These are phyloP conservation scores for Dinomys branickii DNA, from an alignment of 2,113 vertebrate species.

Conservation along the genomic window DNA sequence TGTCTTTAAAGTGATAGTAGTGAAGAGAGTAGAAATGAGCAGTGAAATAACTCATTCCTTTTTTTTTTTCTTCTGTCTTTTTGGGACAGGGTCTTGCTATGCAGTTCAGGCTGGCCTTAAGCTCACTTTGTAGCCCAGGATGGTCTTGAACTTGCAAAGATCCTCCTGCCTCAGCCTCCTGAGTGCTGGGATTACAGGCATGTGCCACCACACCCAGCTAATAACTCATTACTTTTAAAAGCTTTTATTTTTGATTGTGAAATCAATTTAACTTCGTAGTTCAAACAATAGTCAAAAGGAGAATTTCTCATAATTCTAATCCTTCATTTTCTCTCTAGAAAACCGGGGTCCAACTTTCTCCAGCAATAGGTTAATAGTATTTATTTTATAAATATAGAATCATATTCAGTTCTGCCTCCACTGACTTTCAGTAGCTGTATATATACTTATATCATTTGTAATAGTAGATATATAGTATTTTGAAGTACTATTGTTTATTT, in stretches of 20 bases:
- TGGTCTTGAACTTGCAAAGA: no score
- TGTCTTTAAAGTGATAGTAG: not conserved
- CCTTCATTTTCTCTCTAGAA: not conserved
- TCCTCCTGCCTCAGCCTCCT: no score
- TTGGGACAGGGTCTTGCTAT: no score
- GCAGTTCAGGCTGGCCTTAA: no score
- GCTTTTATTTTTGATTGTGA: not conserved
- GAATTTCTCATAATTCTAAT: not conserved
- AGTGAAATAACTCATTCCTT: not conserved
- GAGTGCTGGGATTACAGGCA: no score
- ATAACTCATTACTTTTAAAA: not conserved
- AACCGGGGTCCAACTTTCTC: not conserved
- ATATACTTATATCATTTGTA: not conserved
- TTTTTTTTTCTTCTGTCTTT: not conserved
- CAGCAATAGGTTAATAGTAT: not conserved
- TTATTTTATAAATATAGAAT: not conserved
- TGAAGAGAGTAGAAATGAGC: not conserved
- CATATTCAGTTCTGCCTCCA: not conserved
- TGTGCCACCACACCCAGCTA: not conserved
- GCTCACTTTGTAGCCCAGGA: no score
- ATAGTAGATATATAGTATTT: not conserved
- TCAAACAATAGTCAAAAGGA: not conserved
- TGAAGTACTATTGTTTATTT: not conserved
- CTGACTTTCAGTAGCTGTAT: not conserved
- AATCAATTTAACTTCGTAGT: not conserved